Base-by-base conservation (phyloP, 2,797 vertebrate species). In the Lycodopsis pacificus region DNA sequence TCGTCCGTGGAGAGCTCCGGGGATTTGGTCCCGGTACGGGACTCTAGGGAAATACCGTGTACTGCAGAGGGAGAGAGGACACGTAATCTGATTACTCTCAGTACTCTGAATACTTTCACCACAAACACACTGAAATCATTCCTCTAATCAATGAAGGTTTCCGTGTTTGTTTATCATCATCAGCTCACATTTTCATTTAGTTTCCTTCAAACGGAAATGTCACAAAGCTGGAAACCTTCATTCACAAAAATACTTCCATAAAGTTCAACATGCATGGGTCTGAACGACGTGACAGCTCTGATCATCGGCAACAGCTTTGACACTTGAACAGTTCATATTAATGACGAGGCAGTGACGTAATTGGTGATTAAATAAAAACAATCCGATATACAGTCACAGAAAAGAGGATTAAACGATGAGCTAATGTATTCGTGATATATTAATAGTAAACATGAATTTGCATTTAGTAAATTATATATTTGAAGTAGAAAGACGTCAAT, bases 1-100 rank as follows among this genome's bases (percentile, higher is more conserved):
- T 96, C 96, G 65, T 96, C 96, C 0, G 95, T 92, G 14, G 95
- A 95, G 27, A 96, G 95, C 82, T 96, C 96, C 0, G 96, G 95
- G 3, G 95, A 96, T 42, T 95, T 96, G 0, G 94, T 80, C 78
- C 95, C 95, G 30, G 65, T 25, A 3, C 94, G 92, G 58, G 96
- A 92, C 30, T 92, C 92, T 7, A 94, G 82, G 25, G 95, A 88
- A 56, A 96, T 83, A 9, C 94, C 95, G 68, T 95, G 96, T 46
- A 96, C 96, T 97, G 94, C 38, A 40, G 64, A 73, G 42, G 42
- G 42, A 44, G 25, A 11, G 65, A 70, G 2, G 3, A 59, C 4
- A 79, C 58, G 64, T 71, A 56, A 75, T 76, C 42, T 2, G 80
- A 79, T 83, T 84, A 87, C 83, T 71, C 17, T 34, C 30, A 32